A percentile compares a stretch with the other conserved stretches of the same genome.
phyloP scores from a whole-genome alignment of 2,888 invertebrate species.

The Microctonus hyperodae region DNA sequence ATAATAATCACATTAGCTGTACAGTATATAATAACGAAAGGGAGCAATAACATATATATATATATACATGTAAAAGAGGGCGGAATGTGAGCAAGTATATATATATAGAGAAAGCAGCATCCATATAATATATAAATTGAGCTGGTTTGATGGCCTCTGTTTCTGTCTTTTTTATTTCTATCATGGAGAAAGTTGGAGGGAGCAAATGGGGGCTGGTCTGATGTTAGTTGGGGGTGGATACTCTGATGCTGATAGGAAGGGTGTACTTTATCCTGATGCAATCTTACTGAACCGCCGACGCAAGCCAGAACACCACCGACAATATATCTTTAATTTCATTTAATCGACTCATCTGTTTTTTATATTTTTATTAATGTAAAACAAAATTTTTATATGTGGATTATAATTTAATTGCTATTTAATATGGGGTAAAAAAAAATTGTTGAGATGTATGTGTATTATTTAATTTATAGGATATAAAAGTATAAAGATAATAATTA shows the following conservation, averaged over 20 bases:
- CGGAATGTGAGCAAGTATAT: slow-evolving; percentile 4
- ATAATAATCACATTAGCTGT: slow-evolving; percentile 36
- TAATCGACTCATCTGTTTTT: slow-evolving; percentile 28
- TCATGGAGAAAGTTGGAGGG: slow-evolving; percentile 3
- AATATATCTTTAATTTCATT: slow-evolving; percentile 32
- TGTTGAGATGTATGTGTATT: too few species aligned
- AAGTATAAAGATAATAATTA: slow-evolving; percentile 1
- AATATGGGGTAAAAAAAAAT: too few species aligned
- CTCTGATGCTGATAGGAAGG: slow-evolving; percentile 10
- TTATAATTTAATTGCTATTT: too few species aligned
- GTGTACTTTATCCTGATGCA: slow-evolving; percentile 5
- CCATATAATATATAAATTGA: not conserved
- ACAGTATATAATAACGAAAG: slow-evolving; percentile 31
- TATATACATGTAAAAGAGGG: slow-evolving; percentile 3
- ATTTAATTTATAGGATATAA: too few species aligned
- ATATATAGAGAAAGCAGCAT: slow-evolving; percentile 1
- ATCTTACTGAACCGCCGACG: slow-evolving; percentile 25
- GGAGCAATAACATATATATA: slow-evolving; percentile 21
- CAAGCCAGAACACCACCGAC: slow-evolving; percentile 37
- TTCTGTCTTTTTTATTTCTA: not conserved
- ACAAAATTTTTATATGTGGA: not conserved
- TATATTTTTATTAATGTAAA: not conserved
- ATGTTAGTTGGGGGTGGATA: slow-evolving; percentile 12
- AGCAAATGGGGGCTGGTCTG: slow-evolving; percentile 16
- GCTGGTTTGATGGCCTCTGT: slow-evolving; percentile 1